These are phyloP conservation scores for Thunnus maccoyii DNA, from an alignment of 2,113 vertebrate genomes.

Conservation along the genomic window DNA sequence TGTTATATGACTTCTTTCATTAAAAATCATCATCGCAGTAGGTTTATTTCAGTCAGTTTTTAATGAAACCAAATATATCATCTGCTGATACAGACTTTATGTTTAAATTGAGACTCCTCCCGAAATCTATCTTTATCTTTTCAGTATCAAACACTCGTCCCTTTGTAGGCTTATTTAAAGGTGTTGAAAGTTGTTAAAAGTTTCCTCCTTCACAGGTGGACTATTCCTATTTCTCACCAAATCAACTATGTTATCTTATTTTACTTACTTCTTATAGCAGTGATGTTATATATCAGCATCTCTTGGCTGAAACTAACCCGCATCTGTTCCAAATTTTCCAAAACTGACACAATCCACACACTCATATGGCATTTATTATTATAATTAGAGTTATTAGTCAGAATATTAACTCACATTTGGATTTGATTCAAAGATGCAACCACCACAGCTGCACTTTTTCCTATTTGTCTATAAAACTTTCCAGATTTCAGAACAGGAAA, in stretches of 20 bases:
- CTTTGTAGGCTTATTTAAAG: not conserved
- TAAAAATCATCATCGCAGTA: not conserved
- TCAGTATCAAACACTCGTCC: not conserved
- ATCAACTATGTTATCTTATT: not conserved
- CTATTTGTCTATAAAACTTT: constrained; percentile 31
- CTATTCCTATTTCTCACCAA: not conserved
- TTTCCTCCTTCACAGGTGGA: not conserved
- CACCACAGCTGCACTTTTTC: constrained; percentile 24
- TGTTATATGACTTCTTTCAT: not conserved
- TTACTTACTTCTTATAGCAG: constrained; percentile 2
- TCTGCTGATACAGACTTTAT: not conserved
- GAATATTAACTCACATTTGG: constrained; percentile 37
- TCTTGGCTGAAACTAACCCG: not conserved
- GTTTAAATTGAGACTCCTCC: constrained; percentile 2
- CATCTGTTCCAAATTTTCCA: constrained; percentile 8
- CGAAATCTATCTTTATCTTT: not conserved
- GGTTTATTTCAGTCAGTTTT: not conserved
- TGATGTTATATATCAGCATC: not conserved
- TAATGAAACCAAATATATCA: not conserved
- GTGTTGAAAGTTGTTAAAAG: not conserved
- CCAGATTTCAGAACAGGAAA: constrained; percentile 45
- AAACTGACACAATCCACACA: constrained; percentile 7
- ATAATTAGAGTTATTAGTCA: not conserved
- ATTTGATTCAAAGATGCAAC: constrained; percentile 15
- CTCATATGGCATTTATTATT: constrained; percentile 15